These are phyloP conservation scores for Atethmia centrago DNA, from an alignment of 2,888 invertebrate species.

Conservation along the genomic window DNA sequence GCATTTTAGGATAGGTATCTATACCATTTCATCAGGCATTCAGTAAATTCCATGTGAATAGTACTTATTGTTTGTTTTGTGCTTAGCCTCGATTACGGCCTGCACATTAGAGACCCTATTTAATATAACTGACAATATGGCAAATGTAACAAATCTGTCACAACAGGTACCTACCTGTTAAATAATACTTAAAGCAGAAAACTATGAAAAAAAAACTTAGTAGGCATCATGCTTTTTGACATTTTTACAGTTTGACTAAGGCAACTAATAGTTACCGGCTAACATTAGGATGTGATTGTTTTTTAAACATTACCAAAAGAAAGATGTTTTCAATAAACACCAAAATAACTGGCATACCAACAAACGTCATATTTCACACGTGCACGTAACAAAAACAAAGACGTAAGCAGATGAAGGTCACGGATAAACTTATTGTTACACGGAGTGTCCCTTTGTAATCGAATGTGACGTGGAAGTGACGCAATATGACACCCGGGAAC, in stretches of 20 bases:
- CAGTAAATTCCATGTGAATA: neutral
- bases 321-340: neutral
- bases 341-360: neutral
- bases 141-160: neutral
- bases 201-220: no score
- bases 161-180: no score
- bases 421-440: constrained; percentile 52
- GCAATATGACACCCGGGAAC: constrained; percentile 61
- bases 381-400: constrained; percentile 33
- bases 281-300: no score
- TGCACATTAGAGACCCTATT: neutral
- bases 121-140: no score
- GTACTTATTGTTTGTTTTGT: neutral
- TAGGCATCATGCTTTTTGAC: no score
- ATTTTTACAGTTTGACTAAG: no score
- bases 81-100: neutral
- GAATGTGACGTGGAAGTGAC: constrained; percentile 62
- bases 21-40: neutral
- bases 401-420: constrained; percentile 53
- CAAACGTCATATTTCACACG: constrained; percentile 28
- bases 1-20: neutral
- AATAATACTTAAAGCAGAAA: no score
- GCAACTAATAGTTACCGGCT: no score
- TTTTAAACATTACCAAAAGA: neutral
- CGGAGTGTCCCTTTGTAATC: constrained; percentile 58